Percentiles rank a stretch among this genome's conserved stretches.
Conservation (phyloP, 2,888 invertebrate species). For the Epistrophe eligans region DNA sequence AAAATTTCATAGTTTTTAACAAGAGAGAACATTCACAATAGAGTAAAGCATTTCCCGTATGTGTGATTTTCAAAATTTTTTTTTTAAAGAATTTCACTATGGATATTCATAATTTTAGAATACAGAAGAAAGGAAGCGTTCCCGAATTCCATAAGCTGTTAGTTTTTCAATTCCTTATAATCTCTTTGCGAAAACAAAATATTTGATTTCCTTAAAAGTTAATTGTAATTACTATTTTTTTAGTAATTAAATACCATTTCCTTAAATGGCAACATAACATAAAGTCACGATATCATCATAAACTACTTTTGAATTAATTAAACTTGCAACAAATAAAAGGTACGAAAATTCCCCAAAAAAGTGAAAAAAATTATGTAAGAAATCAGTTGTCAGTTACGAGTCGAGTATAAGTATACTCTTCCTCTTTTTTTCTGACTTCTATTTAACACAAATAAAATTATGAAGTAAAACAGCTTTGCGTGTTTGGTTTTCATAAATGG, state of each 20-base stretch:
- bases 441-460: slow-evolving; percentile 11
- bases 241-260: not conserved
- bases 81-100: too few relatives aligned
- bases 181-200: not conserved
- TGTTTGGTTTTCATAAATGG: slow-evolving; percentile 41
- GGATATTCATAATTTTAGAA: too few relatives aligned
- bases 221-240: not conserved
- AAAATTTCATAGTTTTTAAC: too few relatives aligned
- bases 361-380: slow-evolving; percentile 24
- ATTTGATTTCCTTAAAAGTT: not conserved
- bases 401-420: not conserved
- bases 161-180: not conserved
- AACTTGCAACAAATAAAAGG: slow-evolving; percentile 7
- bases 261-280: not conserved
- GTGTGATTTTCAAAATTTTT: too few relatives aligned
- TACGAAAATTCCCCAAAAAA: not conserved
- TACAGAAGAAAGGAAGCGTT: too few relatives aligned
- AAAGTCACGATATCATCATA: slow-evolving; percentile 32
- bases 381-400: slow-evolving; percentile 30
- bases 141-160: too few relatives aligned
- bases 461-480: slow-evolving; percentile 55
- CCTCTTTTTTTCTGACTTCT: slow-evolving; percentile 40
- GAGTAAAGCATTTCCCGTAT: too few relatives aligned
- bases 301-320: slow-evolving; percentile 23
- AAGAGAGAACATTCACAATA: too few relatives aligned